Base-by-base conservation (phyloP, 1,140 invertebrate species). In the Steinernema feltiae region DNA sequence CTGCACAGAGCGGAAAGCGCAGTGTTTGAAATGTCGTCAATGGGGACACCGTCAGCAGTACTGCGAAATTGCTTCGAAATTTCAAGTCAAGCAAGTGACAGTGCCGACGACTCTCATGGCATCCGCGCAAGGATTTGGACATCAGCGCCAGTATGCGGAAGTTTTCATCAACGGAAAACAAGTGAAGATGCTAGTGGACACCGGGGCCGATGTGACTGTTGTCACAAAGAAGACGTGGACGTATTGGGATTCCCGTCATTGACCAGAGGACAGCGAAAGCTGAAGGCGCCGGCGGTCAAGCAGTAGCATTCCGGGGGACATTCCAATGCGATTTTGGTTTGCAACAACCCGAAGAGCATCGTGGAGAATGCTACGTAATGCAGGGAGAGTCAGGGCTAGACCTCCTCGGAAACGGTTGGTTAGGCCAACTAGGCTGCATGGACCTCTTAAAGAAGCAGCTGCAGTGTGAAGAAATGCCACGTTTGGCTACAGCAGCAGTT, bases 141-240 rank as follows among this genome's bases (percentile, higher is more conserved):
- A 46, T 46, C n/a, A 1, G n/a, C 69, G 69, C 1, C 69, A n/a
- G 1, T 70, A 70, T 29, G 12, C n/a, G 30, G 30, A 30, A 15
- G 0, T 72, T n/a, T 0, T 24, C 3, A 31, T 48, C 30, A 21
- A 74, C 2, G n/a, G 27, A 1, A 12, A 3, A 0, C 30, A 12
- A 17, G 3, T 74, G 21, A 69, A 32, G n/a, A 1, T 32, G 18
- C 73, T 31, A 30, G 30, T 74, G 27, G 73, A 74, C 41, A 48
- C n/a, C n/a, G 73, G 73, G 7, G 46, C 73, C 30, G 48, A 69
- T 30, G 30, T 74, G 24, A 24, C 73, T 0, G 0, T 74, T 0
- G 32, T 74, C 46, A 63, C 41, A 0, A 2, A 48, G 15, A 24
- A 30, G 12, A 18, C 31, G 12, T 69, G 41, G 31, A 0, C 0